Evolutionary conservation across 2,888 invertebrate genomes (phyloP), one percentile per base, ranked within the genome.

Genomic region (Pyrocoelia pectoralis): DNA sequence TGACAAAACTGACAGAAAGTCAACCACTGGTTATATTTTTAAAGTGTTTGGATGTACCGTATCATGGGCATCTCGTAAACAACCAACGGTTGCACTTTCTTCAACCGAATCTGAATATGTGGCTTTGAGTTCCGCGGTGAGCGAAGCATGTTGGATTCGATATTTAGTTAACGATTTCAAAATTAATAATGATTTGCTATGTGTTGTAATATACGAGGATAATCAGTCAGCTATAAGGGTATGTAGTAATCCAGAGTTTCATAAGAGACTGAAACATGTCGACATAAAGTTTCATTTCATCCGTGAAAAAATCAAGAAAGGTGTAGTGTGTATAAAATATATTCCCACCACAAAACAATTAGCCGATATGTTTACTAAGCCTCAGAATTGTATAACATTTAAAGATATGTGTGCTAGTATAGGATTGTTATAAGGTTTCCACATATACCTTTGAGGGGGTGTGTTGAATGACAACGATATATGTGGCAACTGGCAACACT

Each of bases 31-130:
- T 4, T 48, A 48, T 48, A n/a, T 48, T 8, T 48, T 48, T 48
- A 18, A 48, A 18, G n/a, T 48, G 6, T 18, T 48, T 17, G 18
- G 18, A 17, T 17, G n/a, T 14, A 15, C 48, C 9, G 48, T 48
- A 17, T 5, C 18, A 6, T 48, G 48, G 48, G 17, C 10, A 6
- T 48, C 48, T 8, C 17, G 18, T 9, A 48, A 48, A 18, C 48
- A 48, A 48, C 8, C 48, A 17, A 18, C 48, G 9, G 18, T 48
- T 3, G 18, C n/a, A 14, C 14, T 15, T 14, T 48, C 48, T 10
- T 48, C 48, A n/a, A 48, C 48, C 4, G 48, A 48, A 18, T 12
- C 48, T 2, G 48, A 48, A 48, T 48, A 48, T 17, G 18, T 48
- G 8, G 48, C 18, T 2, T 48, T 48, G 14, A 40, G 40, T n/a